These are phyloP conservation scores for Anarrhichthys ocellatus DNA, from an alignment of 2,113 vertebrate species.

Conservation along the genomic window DNA sequence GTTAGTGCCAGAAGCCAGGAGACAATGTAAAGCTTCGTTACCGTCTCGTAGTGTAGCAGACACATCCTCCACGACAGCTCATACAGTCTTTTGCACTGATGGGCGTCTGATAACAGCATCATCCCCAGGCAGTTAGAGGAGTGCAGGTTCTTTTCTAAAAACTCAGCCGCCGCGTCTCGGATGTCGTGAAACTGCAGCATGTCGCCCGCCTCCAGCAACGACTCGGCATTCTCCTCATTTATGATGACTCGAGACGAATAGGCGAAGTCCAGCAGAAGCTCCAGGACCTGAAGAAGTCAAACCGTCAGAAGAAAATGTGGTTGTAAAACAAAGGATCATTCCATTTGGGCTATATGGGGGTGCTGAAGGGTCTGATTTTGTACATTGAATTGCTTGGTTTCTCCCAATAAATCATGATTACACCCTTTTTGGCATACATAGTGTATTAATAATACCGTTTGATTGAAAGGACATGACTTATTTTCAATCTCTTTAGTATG, in stretches of 20 bases:
- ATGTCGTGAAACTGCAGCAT: conserved; percentile 97
- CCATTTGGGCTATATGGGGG: background rate
- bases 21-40: conserved; percentile 39
- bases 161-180: conserved; percentile 91
- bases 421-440: no score
- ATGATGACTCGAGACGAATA: conserved; percentile 94
- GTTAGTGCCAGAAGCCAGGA: background rate
- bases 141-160: conserved; percentile 93
- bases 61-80: conserved; percentile 96
- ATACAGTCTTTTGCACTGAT: conserved; percentile 93
- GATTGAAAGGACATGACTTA: no score
- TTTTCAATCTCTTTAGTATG: no score
- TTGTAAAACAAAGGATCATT: background rate
- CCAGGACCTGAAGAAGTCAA: conserved; percentile 83
- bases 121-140: conserved; percentile 95
- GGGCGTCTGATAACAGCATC: conserved; percentile 94
- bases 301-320: background rate
- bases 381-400: background rate
- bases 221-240: conserved; percentile 95
- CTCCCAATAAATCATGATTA: background rate
- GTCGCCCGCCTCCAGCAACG: conserved; percentile 92
- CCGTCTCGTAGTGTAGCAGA: conserved; percentile 90
- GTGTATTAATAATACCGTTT: no score
- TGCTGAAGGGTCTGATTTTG: background rate
- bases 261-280: conserved; percentile 94